Evolutionary conservation across 2,888 invertebrate genomes (phyloP).

Genomic region (Fragum fragum): DNA sequence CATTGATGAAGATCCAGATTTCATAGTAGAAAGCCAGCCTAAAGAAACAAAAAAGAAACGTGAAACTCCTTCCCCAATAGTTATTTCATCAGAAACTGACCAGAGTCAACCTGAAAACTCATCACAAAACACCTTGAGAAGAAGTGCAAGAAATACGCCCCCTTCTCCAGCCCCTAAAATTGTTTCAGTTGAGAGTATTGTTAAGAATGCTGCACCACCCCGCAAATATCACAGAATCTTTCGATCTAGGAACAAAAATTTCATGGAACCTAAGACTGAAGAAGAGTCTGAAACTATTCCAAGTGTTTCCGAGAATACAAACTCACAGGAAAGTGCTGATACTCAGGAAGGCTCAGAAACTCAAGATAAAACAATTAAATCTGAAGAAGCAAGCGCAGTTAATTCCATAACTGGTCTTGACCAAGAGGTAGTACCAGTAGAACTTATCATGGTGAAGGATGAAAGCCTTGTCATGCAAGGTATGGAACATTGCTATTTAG

Average conservation of each 20-base stretch:
- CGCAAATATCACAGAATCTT: constrained; percentile 69
- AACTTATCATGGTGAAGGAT: not conserved
- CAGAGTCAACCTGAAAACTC: constrained; percentile 31
- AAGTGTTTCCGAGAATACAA: not conserved
- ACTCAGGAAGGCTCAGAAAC: not conserved
- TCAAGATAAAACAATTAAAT: not conserved
- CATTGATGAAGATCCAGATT: constrained; percentile 43
- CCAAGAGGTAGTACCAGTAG: not conserved
- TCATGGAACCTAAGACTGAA: constrained; percentile 52
- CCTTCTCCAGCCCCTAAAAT: constrained; percentile 13
- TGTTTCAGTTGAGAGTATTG: constrained; percentile 42
- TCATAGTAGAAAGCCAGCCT: not conserved
- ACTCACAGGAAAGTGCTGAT: not conserved
- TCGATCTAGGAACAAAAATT: constrained; percentile 69
- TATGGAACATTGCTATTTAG: too few species aligned
- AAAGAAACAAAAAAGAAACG: constrained; percentile 17
- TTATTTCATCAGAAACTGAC: constrained; percentile 46
- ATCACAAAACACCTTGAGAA: constrained; percentile 3
- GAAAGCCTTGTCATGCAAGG: constrained; percentile 8
- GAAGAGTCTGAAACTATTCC: constrained; percentile 19
- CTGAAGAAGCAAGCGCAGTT: not conserved
- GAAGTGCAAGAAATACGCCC: constrained; percentile 16
- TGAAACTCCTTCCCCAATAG: constrained; percentile 37
- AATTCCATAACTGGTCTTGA: not conserved
- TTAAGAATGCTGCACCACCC: constrained; percentile 50